Base-by-base conservation (phyloP, 1,140 invertebrate species). In the Pemphigus obesinymphae region DNA sequence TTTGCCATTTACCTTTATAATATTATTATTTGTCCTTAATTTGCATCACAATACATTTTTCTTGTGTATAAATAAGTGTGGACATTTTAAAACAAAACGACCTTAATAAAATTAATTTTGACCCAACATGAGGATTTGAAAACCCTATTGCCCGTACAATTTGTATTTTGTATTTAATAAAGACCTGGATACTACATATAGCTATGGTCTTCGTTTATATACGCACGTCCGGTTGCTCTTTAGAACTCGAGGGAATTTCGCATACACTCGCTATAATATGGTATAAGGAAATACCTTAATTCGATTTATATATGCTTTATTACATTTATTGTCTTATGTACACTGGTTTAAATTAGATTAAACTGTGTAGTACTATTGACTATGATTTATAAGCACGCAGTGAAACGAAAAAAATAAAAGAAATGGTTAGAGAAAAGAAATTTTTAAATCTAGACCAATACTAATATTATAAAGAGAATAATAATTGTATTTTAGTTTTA, bases 221-320 rank as follows among this genome's bases (percentile, higher is more conserved):
- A 17, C 15, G 43, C 15, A 17, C 17, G n/a, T 61, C 13, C 26
- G 11, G 26, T 61, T 26, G 29, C n/a, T 73, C 10, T 31, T 73
- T 73, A 73, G 43, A 73, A 50, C 43, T 73, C 70, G 8, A 4
- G 70, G 70, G 70, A 31, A 31, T 31, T 29, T 20, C 70, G 26
- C 26, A 31, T 48, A 50, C 23, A 29, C 45, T n/a, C 10, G 2
- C 17, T 48, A 48, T 70, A 26, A 26, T 43, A 48, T 29, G 43
- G 40, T 17, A 61, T 61, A 72, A 48, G 43, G 40, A 10, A 48
- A 72, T 11, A 68, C 66, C 66, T 40, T 68, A 72, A 72, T 48
- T 48, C 40, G 40, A 72, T 72, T 72, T 72, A 43, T 72, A 29
- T 72, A 72, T 72, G 68, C 34, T 72, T 72, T 72, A 72, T 72